These are phyloP conservation scores for Oscheius sp. DNA, from an alignment of 2,888 invertebrate species.

Conservation along the genomic window DNA sequence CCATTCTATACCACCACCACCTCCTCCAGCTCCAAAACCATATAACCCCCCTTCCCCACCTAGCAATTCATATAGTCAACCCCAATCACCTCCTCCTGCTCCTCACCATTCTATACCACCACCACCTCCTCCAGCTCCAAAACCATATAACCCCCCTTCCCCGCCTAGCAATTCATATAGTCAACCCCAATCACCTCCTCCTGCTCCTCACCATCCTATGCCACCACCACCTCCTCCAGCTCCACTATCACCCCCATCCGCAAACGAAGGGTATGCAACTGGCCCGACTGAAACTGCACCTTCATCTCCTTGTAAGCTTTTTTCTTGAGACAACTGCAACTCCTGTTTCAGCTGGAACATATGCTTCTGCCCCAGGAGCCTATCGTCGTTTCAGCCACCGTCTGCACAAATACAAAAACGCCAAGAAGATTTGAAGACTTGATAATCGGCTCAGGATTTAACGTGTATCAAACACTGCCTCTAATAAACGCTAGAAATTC, in stretches of 20 bases:
- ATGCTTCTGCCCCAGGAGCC: background rate
- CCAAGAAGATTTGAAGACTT: background rate
- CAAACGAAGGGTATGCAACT: constrained; percentile 2
- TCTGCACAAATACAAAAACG: background rate
- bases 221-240: constrained; percentile 7
- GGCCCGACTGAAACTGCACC: background rate
- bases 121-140: background rate
- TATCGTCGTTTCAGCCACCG: background rate
- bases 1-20: background rate
- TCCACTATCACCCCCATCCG: background rate
- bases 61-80: background rate
- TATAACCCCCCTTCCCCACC: background rate
- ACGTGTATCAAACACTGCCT: constrained; percentile 23
- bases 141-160: background rate
- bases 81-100: background rate
- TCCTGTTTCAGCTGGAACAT: background rate
- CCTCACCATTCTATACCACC: background rate
- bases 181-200: background rate
- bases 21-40: constrained; percentile 5
- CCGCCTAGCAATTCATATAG: background rate
- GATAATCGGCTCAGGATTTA: constrained; percentile 14
- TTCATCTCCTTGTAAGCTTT: background rate
- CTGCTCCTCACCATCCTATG: background rate
- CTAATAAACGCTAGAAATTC: constrained; percentile 15
- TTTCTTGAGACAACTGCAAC: background rate